Percentiles rank a stretch among this genome's conserved stretches.
Evolutionary conservation across 2,797 vertebrate species (phyloP).

Genomic region (Sebastes kiyomatsui): DNA sequence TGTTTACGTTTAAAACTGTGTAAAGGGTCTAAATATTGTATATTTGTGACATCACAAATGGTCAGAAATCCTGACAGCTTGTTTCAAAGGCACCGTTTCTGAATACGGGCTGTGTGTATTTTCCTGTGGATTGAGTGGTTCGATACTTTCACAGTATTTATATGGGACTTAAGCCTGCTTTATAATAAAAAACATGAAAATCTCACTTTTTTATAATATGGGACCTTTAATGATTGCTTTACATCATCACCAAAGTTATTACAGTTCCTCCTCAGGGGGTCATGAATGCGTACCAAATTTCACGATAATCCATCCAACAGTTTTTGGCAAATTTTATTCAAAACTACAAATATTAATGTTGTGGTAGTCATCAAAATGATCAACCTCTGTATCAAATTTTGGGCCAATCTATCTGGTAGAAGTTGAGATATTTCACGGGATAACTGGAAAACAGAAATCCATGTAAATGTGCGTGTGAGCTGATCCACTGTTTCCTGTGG

Average conservation of each 20-base stretch:
- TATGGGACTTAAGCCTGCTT: too few relatives aligned
- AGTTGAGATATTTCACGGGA: not conserved
- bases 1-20: too few relatives aligned
- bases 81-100: too few relatives aligned
- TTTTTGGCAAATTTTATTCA: not conserved
- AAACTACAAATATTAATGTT: not conserved
- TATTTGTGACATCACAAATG: too few relatives aligned
- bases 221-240: not conserved
- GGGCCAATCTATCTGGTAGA: not conserved
- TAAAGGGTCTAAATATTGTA: too few relatives aligned
- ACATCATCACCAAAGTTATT: not conserved
- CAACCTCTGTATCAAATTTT: not conserved
- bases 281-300: not conserved
- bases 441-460: not conserved
- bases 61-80: too few relatives aligned
- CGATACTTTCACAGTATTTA: too few relatives aligned
- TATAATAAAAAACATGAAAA: too few relatives aligned
- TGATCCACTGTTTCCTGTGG: not conserved
- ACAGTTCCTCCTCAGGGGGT: not conserved
- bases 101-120: too few relatives aligned
- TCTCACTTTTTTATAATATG: too few relatives aligned
- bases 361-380: not conserved
- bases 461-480: not conserved
- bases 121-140: too few relatives aligned
- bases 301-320: not conserved